Evolutionary conservation across 2,113 vertebrate genomes (phyloP).

Genomic region (Cololabis saira): DNA sequence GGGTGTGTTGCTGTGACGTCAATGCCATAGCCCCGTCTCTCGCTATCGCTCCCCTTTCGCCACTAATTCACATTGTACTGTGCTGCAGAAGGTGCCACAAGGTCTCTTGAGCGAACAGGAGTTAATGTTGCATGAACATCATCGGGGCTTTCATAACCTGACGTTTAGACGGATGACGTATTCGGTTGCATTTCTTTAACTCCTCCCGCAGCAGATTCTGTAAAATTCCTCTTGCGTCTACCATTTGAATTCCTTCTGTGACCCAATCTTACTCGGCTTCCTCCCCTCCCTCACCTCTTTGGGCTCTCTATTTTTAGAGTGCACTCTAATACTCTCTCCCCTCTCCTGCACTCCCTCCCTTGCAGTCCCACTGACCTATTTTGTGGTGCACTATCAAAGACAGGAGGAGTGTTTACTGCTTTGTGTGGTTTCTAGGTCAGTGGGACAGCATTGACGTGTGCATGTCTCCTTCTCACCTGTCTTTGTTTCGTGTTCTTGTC

Average conservation of each 20-base stretch:
- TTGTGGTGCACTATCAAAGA: constrained; percentile 77
- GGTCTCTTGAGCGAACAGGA: constrained; percentile 9
- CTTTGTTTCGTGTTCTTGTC: constrained; percentile 40
- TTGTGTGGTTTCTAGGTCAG: constrained; percentile 80
- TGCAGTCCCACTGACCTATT: constrained; percentile 83
- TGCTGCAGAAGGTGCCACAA: not conserved
- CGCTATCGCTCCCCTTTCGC: constrained; percentile 36
- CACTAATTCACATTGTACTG: constrained; percentile 39
- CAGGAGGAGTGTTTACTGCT: constrained; percentile 77
- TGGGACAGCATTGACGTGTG: constrained; percentile 73
- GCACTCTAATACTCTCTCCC: constrained; percentile 64
- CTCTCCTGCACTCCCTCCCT: constrained; percentile 63
- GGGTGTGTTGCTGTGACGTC: constrained; percentile 78
- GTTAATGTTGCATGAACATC: constrained; percentile 50
- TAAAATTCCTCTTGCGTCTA: constrained; percentile 65
- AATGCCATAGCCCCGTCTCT: constrained; percentile 57
- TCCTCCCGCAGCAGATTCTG: constrained; percentile 43
- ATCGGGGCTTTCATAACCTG: constrained; percentile 39
- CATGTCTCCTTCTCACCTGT: constrained; percentile 35
- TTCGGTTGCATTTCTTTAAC: constrained; percentile 32
- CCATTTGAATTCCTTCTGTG: constrained; percentile 54
- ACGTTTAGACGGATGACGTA: constrained; percentile 46
- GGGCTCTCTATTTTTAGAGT: constrained; percentile 80
- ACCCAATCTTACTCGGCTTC: constrained; percentile 26
- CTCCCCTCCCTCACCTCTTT: constrained; percentile 49